Conservation (phyloP, 2,113 vertebrate species). For the Dolichotis patagonum region DNA sequence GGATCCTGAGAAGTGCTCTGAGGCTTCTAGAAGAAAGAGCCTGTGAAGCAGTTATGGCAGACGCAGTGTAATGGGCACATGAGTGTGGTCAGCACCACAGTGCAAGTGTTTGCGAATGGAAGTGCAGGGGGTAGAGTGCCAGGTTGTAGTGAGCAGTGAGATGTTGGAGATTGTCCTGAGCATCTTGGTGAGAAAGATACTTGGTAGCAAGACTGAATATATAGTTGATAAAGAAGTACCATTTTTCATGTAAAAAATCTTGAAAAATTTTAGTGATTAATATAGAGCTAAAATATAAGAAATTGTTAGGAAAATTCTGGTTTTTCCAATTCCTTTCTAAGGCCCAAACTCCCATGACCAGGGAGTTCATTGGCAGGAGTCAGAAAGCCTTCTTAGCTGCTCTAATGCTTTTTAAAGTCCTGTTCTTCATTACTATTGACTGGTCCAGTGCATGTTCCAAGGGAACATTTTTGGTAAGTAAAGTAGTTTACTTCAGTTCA, state of each 20-base stretch:
- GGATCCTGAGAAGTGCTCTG: not conserved
- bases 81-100: not conserved
- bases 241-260: conserved; percentile 40
- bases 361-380: not conserved
- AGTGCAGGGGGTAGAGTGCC: not conserved
- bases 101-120: not conserved
- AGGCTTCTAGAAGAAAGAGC: not conserved
- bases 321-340: conserved; percentile 53
- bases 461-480: conserved; percentile 18
- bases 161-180: not conserved
- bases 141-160: not conserved
- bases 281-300: conserved; percentile 33
- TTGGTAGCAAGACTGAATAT: not conserved
- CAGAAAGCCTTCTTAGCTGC: conserved; percentile 31
- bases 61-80: not conserved
- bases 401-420: not conserved
- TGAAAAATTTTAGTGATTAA: conserved; percentile 14
- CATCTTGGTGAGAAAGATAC: conserved; percentile 41
- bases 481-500: conserved; percentile 12
- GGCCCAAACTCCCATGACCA: not conserved
- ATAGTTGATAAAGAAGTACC: not conserved
- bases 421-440: not conserved
- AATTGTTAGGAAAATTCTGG: conserved; percentile 43
- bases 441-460: not conserved
- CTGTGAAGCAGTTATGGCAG: not conserved